Conservation (phyloP, 2,113 vertebrate species). For the Mustela lutreola region DNA sequence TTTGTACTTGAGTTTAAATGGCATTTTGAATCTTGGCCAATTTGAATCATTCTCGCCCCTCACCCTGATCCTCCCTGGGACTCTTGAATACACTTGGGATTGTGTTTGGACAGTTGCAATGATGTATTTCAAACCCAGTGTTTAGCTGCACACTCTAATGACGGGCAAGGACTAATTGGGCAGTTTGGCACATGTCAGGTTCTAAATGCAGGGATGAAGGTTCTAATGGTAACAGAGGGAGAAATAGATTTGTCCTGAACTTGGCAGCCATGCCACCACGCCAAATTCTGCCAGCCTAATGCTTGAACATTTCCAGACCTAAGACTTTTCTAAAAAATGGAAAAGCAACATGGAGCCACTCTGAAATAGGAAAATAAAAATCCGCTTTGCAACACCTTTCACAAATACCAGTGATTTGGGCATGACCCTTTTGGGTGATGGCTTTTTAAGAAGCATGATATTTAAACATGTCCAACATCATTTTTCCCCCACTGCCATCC, state of each 20-base stretch:
- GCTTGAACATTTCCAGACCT: constrained; percentile 18
- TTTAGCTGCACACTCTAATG: constrained; percentile 68
- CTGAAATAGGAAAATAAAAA: neutral
- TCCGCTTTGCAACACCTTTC: neutral
- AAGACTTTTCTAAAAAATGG: neutral
- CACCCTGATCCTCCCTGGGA: neutral
- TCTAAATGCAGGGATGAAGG: constrained; percentile 62
- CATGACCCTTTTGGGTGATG: neutral
- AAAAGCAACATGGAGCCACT: neutral
- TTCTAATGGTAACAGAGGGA: constrained; percentile 62
- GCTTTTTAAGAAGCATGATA: constrained; percentile 14
- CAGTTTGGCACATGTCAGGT: constrained; percentile 68
- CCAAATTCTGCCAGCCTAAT: constrained; percentile 42
- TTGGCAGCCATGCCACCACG: constrained; percentile 39
- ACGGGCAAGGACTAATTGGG: constrained; percentile 61
- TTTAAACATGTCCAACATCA: constrained; percentile 34
- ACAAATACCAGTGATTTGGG: neutral
- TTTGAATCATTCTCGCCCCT: constrained; percentile 43
- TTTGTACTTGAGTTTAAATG: constrained; percentile 64
- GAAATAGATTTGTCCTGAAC: constrained; percentile 71
- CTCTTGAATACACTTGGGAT: constrained; percentile 61
- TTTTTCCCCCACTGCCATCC: neutral
- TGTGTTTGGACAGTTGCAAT: constrained; percentile 71
- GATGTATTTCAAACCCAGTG: constrained; percentile 57
- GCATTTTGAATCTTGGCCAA: constrained; percentile 76